Evolutionary conservation across 2,888 invertebrate genomes (phyloP).

Genomic region (Leistus spinibarbis): DNA sequence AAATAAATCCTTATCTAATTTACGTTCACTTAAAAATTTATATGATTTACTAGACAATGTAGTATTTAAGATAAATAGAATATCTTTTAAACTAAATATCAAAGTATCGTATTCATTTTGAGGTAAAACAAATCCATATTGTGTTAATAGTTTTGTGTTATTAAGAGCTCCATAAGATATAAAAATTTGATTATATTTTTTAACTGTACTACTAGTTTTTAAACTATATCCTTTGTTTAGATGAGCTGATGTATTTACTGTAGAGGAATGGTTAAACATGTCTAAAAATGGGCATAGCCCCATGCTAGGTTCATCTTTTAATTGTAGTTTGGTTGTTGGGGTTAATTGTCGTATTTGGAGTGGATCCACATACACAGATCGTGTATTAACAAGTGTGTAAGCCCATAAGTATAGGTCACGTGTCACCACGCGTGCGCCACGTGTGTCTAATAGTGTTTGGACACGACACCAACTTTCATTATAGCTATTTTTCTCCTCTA

Average conservation of each 20-base stretch:
- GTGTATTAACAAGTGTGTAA: conserved; percentile 83
- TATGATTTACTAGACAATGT: conserved; percentile 55
- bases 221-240: conserved; percentile 60
- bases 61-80: conserved; percentile 57
- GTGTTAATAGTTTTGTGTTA: conserved; percentile 78
- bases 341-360: conserved; percentile 57
- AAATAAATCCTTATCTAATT: conserved; percentile 67
- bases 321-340: conserved; percentile 50
- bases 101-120: conserved; percentile 73
- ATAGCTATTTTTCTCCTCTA: conserved; percentile 61
- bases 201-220: conserved; percentile 60
- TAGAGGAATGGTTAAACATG: conserved; percentile 83
- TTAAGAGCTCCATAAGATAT: conserved; percentile 87
- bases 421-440: conserved; percentile 59
- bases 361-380: conserved; percentile 77
- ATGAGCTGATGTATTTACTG: conserved; percentile 62
- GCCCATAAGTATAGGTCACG: conserved; percentile 73
- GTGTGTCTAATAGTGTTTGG: conserved; percentile 57
- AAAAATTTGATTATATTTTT: conserved; percentile 76
- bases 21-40: conserved; percentile 68
- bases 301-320: conserved; percentile 67
- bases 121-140: conserved; percentile 84
- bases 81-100: conserved; percentile 63
- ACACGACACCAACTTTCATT: conserved; percentile 55
- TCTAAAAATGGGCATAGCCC: conserved; percentile 89